Evolutionary conservation across 2,888 invertebrate species (phyloP), one percentile per base, ranked within the genome.

Genomic region (Aproaerema taeniolella): DNA sequence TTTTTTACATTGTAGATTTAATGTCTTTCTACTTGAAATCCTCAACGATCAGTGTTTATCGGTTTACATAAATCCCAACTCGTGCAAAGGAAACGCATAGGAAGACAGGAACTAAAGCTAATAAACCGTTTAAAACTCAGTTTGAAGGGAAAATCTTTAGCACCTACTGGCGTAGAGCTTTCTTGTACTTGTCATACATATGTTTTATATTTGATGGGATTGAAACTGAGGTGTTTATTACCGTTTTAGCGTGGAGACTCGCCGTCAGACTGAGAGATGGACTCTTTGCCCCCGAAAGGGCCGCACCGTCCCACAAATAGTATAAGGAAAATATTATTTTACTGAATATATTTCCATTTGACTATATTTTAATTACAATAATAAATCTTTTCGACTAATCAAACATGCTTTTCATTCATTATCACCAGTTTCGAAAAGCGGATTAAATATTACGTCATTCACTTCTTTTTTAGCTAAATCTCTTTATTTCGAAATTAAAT

Each of bases 321-420:
- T 86, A 69, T 86, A 83, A 83, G 81, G 71, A 74, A 52, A 59
- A 31, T 58, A 8, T n/a, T n/a, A n/a, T 50, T 54, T 52, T 45
- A 45, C 53, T 47, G 45, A 45, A 46, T 42, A 36, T 44, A 50
- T 36, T 44, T 47, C 40, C 43, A 42, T 67, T 65, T 67, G 58
- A 58, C 58, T 60, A 68, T 66, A 67, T 68, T 72, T 63, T 73
- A 70, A 69, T 62, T 67, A 68, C 55, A 53, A 65, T 61, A 77
- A 82, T 77, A 81, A 81, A 79, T 67, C 55, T 65, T 64, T 81
- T 74, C 58, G 56, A 74, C 52, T 67, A 60, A 65, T 37, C 14
- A 28, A 60, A 73, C 60, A 67, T 73, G 83, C 81, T 82, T 85
- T 83, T 85, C 83, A 85, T 82, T 83, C 75, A 82, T 81, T 73